These are phyloP conservation scores for Tetragnatha montana DNA, from an alignment of 2,888 invertebrate species.

Conservation along the genomic window DNA sequence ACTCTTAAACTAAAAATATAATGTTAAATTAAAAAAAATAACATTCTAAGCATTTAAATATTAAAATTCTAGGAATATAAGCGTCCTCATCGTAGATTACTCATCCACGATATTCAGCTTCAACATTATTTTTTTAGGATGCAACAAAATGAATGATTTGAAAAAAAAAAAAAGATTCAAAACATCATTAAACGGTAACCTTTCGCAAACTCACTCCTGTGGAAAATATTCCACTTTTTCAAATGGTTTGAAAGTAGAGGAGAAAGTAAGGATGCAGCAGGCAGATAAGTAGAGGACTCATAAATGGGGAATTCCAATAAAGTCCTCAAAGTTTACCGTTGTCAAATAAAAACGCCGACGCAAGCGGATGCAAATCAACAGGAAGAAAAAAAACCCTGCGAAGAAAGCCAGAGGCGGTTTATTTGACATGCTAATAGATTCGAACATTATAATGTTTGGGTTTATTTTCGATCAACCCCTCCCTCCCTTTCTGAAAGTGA, in stretches of 20 bases:
- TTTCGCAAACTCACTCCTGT: not conserved
- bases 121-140: too few relatives aligned
- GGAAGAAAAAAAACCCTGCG: not conserved
- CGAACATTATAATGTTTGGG: slow-evolving; percentile 29
- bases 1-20: too few relatives aligned
- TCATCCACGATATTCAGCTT: too few relatives aligned
- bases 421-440: slow-evolving; percentile 12
- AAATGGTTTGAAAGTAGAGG: not conserved
- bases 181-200: not conserved
- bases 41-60: too few relatives aligned
- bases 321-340: not conserved
- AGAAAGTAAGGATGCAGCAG: not conserved
- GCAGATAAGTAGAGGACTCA: not conserved
- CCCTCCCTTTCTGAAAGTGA: not conserved
- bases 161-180: not conserved
- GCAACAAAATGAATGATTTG: too few relatives aligned
- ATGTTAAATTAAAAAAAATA: too few relatives aligned
- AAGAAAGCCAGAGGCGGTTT: not conserved
- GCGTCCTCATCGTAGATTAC: too few relatives aligned
- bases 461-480: slow-evolving; percentile 17
- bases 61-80: too few relatives aligned
- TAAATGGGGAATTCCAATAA: slow-evolving; percentile 1
- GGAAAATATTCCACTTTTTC: not conserved
- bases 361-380: not conserved
- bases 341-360: not conserved